Base-by-base conservation (phyloP, 2,888 invertebrate species). In the Spodoptera littoralis region DNA sequence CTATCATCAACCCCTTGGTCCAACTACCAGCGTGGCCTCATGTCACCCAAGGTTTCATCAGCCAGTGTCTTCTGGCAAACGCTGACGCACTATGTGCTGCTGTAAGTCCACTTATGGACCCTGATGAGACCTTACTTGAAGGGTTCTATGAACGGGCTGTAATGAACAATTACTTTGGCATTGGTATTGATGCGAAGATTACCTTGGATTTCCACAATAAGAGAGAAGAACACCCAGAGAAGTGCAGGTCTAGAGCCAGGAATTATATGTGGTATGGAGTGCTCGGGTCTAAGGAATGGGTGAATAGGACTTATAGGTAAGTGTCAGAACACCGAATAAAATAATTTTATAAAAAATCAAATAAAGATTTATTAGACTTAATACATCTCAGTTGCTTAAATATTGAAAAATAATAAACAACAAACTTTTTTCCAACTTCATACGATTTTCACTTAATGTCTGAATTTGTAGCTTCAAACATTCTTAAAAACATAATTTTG, bases 91-190 rank as follows among this genome's bases (percentile, higher is more conserved):
- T 99, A 5, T 99, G 99, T 89, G 99, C 99, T 1, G 98, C 99
- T 1, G 99, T 98, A n/a, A 98, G 98, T 67, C 98, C 99, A 0
- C 93, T 99, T 11, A 98, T 99, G 97, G 98, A 98, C 87, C 98
- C 98, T 0, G 98, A 98, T 84, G 98, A 98, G 84, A 97, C 97
- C 0, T 94, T 98, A 2, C 93, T 97, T 85, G 98, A 98, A 93
- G 98, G 98, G 0, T 98, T 97, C 89, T 97, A 97, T 82, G 99
- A 99, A 91, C 97, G 97, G 77, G 98, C 98, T 83, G 99, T 99
- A 1, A 99, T 99, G 99, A 99, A 99, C 92, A 99, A 99, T 89
- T 99, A 99, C 88, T 99, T 99, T 88, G 99, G 99, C 0, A 99
- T 99, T 83, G 99, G 99, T 0, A 98, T 99, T 70, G 99, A 99